Base-by-base conservation (phyloP, 2,888 invertebrate species). In the Dysmachus trigonus region DNA sequence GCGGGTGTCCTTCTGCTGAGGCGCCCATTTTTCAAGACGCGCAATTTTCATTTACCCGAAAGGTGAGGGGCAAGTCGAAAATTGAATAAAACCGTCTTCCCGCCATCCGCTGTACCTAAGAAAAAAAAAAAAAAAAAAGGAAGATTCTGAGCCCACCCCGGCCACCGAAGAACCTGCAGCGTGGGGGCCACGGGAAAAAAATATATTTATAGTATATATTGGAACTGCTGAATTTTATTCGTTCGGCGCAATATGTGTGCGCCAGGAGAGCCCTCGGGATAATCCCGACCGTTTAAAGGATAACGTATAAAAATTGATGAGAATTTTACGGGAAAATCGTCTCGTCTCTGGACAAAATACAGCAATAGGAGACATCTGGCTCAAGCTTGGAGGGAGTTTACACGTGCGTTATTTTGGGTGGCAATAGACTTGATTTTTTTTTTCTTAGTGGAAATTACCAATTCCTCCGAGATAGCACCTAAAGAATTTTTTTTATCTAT, bases 41-140 rank as follows among this genome's bases (percentile, higher is more conserved):
- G 81, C 81, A 81, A 81, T 81, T 81, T 81, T 81, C 81, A 81
- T 81, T 81, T 81, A 53, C 47, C 22, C 15, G 62, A 77, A 77
- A 77, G 77, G 77, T 77, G 47, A 77, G 47, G 77, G 77, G 77
- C 77, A 77, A 47, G 47, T 77, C 77, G 30, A 62, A 77, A 77
- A 77, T 77, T 47, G 77, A 77, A 77, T 77, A 53, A 53, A 81
- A 62, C 30, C n/a, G 22, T 76, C 35, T 76, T 77, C 51, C 38
- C 38, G 77, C 62, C 62, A 62, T 62, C 62, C 62, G 53, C n/a
- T 62, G 62, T 62, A 62, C 62, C 62, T 47, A 62, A 10, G 62
- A 62, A 41, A 53, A 62, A n/a, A n/a, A n/a, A n/a, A n/a, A n/a
- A n/a, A n/a, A n/a, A n/a, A n/a, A n/a, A n/a, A n/a, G n/a, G n/a